Base-by-base conservation (phyloP, 2,797 vertebrate genomes). In the Momotus momota region DNA sequence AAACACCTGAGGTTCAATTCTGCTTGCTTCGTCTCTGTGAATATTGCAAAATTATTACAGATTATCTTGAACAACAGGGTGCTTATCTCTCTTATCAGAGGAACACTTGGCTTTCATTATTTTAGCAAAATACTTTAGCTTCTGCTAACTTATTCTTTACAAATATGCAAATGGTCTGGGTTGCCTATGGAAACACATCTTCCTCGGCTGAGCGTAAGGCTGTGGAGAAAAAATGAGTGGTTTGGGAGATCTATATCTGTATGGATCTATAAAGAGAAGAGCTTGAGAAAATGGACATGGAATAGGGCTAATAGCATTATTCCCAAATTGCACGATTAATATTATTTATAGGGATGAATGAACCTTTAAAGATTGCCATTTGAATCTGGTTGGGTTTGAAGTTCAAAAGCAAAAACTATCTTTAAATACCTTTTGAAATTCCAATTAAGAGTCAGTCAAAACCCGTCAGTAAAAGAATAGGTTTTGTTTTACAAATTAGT, bases 401-500 rank as follows among this genome's bases (percentile, higher is more conserved):
- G 85, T 90, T 94, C 73, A 81, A 83, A 96, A 75, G 51, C 12
- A 40, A 41, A 8, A 72, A 54, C 35, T 35, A 85, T 46, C 72
- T 72, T 83, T 17, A 82, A 96, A 69, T 83, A 49, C 75, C 81
- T 94, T 96, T 91, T 93, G 75, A 95, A 94, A 94, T 94, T 91
- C 80, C 89, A 86, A 93, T 94, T 90, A 93, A 67, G 91, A 96
- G 23, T n/a, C 94, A 94, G 93, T 95, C 96, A 96, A 97, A 97
- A 95, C 80, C 40, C 40, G 45, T 95, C 73, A 66, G 79, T 78
- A 7, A 55, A 92, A 93, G 80, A 93, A 95, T 78, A 62, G 89
- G 10, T 95, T 94, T 94, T 94, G 85, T 90, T 96, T 96, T 92
- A 79, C 92, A 95, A 96, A 95, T 96, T 66, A 93, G 91, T 85